Evolutionary conservation across 2,113 vertebrate genomes (phyloP), one percentile per base, ranked within the genome.

Genomic region (Lutjanus erythropterus): DNA sequence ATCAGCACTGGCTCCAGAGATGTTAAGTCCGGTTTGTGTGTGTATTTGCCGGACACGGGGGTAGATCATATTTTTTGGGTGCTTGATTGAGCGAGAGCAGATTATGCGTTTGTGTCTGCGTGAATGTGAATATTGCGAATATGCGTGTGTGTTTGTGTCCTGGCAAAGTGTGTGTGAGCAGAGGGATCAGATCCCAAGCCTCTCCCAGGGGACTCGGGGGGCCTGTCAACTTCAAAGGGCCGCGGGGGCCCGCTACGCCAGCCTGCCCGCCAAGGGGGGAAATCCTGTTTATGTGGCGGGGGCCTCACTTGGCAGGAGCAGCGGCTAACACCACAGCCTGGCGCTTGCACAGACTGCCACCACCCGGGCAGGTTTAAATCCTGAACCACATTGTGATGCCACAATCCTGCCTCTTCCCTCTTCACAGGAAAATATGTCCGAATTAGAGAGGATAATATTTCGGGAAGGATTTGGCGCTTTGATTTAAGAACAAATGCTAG

Each of bases 181-280:
- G 76, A 81, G 87, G 89, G 91, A 91, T 87, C 68, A 72, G 80
- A 85, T 88, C 88, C 84, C 86, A 74, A 86, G 84, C 87, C 59
- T 77, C 85, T 89, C 88, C 69, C 89, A 2, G 41, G 81, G 61
- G 87, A 89, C 80, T 77, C 70, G 3, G 65, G 71, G 86, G 81
- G 83, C 44, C 88, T 81, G 86, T 75, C 72, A 93, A n/a, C 93
- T 93, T 94, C 91, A 94, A 93, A 93, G 87, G 80, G 61, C 70
- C 44, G 15, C 6, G 27, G 84, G 84, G 80, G 67, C 65, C 79
- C 29, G 37, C 66, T 2, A 49, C 75, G 87, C 85, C 86, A 87
- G 81, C 68, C 68, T 69, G 69, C 77, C 79, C 59, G 83, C 86
- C 86, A 83, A 84, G 75, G 86, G 81, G 81, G 89, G 83, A 85